phyloP scores from a whole-genome alignment of 64 coral and sea anemone species.

The Porites australiensis region DNA sequence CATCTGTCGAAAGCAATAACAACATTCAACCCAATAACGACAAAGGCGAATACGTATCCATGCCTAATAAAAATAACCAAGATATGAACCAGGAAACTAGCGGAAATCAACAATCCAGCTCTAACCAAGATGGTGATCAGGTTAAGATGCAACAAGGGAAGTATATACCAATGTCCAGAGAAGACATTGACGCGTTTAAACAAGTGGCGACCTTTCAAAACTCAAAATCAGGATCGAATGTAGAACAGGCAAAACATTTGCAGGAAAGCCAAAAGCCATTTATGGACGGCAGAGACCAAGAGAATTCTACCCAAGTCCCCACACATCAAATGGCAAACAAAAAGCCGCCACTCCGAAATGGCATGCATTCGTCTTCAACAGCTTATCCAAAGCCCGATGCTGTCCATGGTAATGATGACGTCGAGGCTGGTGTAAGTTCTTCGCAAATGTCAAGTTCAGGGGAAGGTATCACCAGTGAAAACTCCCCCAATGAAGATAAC shows the following conservation, averaged over 20 bases:
- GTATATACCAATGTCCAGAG: not conserved
- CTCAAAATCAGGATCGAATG: not conserved
- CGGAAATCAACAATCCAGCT: not conserved
- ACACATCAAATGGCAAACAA: not conserved
- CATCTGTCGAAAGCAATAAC: too few species aligned
- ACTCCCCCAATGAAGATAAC: not conserved
- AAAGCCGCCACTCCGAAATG: not conserved
- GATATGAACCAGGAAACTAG: not conserved
- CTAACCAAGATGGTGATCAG: not conserved
- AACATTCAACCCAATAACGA: too few species aligned
- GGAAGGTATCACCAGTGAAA: not conserved
- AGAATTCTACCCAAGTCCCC: not conserved
- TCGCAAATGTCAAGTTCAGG: not conserved
- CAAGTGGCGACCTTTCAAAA: constrained; percentile 2
- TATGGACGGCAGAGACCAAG: not conserved
- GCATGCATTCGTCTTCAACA: too few species aligned
- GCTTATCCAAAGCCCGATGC: not conserved
- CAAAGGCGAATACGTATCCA: not conserved
- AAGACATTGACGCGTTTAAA: not conserved
- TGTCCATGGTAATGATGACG: not conserved
- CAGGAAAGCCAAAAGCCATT: not conserved
- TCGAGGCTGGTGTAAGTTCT: not conserved
- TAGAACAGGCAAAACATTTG: not conserved
- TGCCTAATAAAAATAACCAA: not conserved
- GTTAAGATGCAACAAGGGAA: not conserved